A percentile compares a stretch with the other conserved stretches of the same genome.
phyloP scores from a whole-genome alignment of 2,113 vertebrate genomes.

The Myrmecobius fasciatus region DNA sequence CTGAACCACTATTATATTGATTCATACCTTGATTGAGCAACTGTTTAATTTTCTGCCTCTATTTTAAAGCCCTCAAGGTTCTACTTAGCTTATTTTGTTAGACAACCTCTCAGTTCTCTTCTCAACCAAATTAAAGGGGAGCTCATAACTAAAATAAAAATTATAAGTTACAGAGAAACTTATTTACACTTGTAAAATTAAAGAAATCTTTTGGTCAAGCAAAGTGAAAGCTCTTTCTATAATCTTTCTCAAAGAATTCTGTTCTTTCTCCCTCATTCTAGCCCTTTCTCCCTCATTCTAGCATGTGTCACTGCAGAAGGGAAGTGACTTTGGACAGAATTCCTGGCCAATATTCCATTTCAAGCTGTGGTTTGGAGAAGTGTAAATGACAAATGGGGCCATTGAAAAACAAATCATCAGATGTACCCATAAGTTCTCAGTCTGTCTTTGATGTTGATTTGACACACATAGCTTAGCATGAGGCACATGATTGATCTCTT shows the following conservation, averaged over 20 bases:
- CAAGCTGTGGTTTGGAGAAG: neutral
- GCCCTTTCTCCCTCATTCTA: neutral
- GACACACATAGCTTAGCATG: neutral
- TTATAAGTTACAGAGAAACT: neutral
- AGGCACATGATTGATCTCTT: neutral
- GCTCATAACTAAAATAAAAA: neutral
- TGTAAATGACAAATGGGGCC: neutral
- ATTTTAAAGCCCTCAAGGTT: neutral
- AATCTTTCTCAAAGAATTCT: neutral
- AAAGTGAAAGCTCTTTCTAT: too few species aligned
- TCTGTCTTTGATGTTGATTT: neutral
- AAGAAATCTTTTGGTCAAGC: neutral
- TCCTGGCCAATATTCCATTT: neutral
- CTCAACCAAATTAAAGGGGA: neutral
- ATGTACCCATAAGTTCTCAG: neutral
- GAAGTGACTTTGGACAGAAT: neutral
- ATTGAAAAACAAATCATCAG: neutral
- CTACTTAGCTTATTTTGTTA: neutral
- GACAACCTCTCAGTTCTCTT: neutral
- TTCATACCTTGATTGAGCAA: neutral
- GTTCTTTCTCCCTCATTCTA: neutral
- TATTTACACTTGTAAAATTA: neutral
- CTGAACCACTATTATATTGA: neutral
- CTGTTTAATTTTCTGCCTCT: neutral
- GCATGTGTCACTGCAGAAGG: neutral